Conservation (phyloP, 1,140 invertebrate genomes). For the Hypsibius dujardini region DNA sequence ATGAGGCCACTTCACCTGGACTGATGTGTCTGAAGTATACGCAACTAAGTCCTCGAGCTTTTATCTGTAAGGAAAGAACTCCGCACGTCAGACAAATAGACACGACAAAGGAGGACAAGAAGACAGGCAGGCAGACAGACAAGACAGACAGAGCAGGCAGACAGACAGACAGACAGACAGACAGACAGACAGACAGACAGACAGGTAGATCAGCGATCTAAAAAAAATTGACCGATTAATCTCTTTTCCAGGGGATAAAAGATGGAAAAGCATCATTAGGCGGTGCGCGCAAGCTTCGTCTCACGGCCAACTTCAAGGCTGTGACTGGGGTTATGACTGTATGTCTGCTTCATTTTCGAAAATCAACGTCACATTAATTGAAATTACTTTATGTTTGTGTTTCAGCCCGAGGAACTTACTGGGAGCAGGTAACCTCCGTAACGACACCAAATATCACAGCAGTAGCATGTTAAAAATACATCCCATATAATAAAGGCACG, state of each 20-base stretch:
- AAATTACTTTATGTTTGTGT: not conserved
- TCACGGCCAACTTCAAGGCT: conserved; percentile 10
- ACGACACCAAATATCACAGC: no score
- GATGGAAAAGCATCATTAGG: conserved; percentile 16
- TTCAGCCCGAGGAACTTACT: conserved; percentile 5
- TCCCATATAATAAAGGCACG: no score
- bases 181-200: not conserved
- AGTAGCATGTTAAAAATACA: no score
- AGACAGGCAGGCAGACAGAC: no score
- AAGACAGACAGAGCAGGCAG: no score
- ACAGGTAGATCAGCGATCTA: no score
- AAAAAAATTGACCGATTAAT: no score
- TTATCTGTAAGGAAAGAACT: conserved; percentile 10
- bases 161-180: no score
- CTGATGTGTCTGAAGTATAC: conserved; percentile 13
- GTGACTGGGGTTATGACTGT: conserved; percentile 13
- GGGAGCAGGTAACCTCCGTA: conserved; percentile 1
- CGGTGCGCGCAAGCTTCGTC: conserved; percentile 1
- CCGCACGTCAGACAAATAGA: not conserved
- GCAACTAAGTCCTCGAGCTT: not conserved
- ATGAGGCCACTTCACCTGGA: conserved; percentile 9
- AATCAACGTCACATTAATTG: not conserved
- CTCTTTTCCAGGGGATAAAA: conserved; percentile 3
- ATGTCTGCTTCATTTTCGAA: not conserved
- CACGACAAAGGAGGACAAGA: no score